Conservation (phyloP, 1,140 invertebrate species). For the Dendroctonus valens region DNA sequence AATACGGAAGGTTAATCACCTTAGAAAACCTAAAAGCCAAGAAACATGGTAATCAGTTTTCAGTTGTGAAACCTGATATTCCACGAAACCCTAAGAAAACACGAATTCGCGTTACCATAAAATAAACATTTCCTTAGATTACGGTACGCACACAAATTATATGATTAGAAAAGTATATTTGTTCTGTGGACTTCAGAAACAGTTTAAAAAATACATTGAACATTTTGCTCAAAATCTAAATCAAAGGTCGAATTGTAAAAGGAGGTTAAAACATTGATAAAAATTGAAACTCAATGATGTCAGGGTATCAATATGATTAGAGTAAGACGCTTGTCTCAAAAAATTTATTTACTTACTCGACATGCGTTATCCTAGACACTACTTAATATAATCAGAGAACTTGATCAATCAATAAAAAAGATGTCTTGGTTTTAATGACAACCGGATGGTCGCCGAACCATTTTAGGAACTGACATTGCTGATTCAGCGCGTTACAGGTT, state of each 20-base stretch:
- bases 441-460: slow-evolving; percentile 20
- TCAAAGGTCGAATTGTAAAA: too few species aligned
- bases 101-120: background rate
- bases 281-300: too few species aligned
- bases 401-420: slow-evolving; percentile 26
- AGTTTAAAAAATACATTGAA: too few species aligned
- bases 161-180: too few species aligned
- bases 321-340: too few species aligned
- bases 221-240: too few species aligned
- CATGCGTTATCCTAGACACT: slow-evolving; percentile 16
- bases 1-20: slow-evolving; percentile 12
- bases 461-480: slow-evolving; percentile 29
- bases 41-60: slow-evolving; percentile 4
- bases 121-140: too few species aligned
- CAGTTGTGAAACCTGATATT: slow-evolving; percentile 15
- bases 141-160: too few species aligned
- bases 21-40: slow-evolving; percentile 3
- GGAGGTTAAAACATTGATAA: too few species aligned
- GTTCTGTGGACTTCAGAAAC: too few species aligned
- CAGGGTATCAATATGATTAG: too few species aligned
- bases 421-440: slow-evolving; percentile 28
- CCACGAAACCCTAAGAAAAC: slow-evolving; percentile 12
- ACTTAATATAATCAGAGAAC: slow-evolving; percentile 26
- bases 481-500: slow-evolving; percentile 18
- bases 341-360: too few species aligned